Conservation (phyloP, 2,113 vertebrate species). For the Podarcis cretensis region DNA sequence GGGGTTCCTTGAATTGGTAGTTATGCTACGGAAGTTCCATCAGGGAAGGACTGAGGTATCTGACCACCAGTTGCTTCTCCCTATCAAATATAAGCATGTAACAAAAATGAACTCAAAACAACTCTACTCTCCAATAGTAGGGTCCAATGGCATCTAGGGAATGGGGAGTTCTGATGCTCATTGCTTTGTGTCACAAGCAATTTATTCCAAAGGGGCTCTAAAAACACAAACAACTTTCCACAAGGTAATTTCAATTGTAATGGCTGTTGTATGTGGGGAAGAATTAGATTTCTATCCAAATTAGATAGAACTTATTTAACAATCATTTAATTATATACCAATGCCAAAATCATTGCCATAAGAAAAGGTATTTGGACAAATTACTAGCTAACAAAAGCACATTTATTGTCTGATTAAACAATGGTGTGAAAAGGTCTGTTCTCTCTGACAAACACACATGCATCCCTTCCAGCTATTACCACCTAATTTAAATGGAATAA, state of each 20-base stretch:
- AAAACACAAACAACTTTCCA: not conserved
- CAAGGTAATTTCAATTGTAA: not conserved
- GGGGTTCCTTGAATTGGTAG: not conserved
- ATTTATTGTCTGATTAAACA: not conserved
- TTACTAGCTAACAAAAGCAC: not conserved
- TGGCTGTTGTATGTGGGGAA: not conserved
- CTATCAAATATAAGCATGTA: not conserved
- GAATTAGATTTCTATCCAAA: not conserved
- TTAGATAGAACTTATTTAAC: not conserved
- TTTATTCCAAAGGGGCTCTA: not conserved
- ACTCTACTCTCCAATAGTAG: not conserved
- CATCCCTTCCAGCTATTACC: conserved; percentile 6
- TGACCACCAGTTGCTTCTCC: not conserved
- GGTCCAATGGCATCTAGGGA: no score
- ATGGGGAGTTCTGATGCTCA: not conserved
- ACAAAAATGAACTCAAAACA: not conserved
- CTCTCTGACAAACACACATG: not conserved
- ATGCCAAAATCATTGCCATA: not conserved
- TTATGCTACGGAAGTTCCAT: not conserved
- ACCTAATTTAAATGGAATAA: conserved; percentile 31
- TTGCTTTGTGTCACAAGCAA: not conserved
- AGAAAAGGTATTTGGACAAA: not conserved
- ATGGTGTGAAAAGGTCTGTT: not conserved
- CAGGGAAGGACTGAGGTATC: no score
- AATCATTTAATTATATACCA: not conserved